These are phyloP conservation scores for Melanchra persicariae DNA, from an alignment of 2,888 invertebrate genomes.

Conservation along the genomic window DNA sequence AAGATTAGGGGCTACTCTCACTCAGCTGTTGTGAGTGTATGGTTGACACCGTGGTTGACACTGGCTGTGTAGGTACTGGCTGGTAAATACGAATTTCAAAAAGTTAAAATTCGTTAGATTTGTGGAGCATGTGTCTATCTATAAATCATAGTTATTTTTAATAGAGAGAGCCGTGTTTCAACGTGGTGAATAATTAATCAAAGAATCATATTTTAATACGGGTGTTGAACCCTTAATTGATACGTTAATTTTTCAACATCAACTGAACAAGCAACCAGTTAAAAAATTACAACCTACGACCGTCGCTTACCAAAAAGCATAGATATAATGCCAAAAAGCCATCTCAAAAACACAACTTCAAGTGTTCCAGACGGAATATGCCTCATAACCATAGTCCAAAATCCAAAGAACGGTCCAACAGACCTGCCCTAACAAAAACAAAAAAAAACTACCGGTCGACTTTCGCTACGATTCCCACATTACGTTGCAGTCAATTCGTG, in stretches of 20 bases:
- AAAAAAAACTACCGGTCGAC: slow-evolving; percentile 45
- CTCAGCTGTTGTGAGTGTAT: neutral
- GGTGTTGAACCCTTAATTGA: too few species aligned
- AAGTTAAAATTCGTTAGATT: neutral
- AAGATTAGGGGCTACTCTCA: neutral
- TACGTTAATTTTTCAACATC: too few species aligned
- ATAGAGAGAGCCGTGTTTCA: neutral
- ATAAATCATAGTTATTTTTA: too few species aligned
- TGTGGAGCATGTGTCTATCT: neutral
- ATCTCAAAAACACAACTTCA: neutral
- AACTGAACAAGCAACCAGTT: too few species aligned
- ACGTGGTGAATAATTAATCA: neutral
- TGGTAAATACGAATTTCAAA: neutral
- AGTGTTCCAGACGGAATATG: neutral
- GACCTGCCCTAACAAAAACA: slow-evolving; percentile 34
- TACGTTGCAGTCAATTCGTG: slow-evolving; percentile 64
- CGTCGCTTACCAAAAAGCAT: neutral
- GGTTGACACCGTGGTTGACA: slow-evolving; percentile 6
- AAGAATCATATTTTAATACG: neutral
- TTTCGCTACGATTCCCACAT: slow-evolving; percentile 66
- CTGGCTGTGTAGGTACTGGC: too few species aligned
- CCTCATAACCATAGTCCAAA: neutral
- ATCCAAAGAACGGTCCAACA: slow-evolving; percentile 14
- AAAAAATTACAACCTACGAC: too few species aligned
- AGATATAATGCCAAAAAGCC: too few species aligned